Percentiles rank a stretch among this genome's conserved stretches.
These are phyloP conservation scores for Paramisgurnus dabryanus DNA, from an alignment of 2,113 vertebrate genomes.

Conservation along the genomic window DNA sequence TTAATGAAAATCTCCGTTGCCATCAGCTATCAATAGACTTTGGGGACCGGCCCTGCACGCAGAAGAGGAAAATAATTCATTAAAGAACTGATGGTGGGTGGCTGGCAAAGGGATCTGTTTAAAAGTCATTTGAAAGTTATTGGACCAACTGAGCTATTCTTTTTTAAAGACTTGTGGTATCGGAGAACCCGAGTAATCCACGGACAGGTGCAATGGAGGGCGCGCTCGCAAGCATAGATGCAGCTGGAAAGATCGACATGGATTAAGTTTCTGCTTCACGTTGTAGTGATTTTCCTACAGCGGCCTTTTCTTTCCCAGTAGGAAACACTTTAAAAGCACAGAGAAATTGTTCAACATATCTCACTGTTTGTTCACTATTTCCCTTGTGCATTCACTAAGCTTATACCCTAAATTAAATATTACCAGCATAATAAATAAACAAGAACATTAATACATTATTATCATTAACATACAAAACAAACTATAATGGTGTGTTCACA, in stretches of 20 bases:
- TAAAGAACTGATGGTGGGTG: constrained; percentile 43
- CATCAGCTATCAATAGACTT: constrained; percentile 55
- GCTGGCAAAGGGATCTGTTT: constrained; percentile 42
- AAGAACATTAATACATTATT: constrained; percentile 2
- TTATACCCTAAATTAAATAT: constrained; percentile 18
- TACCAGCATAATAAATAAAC: constrained; percentile 31
- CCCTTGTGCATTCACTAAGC: background rate
- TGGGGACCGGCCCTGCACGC: constrained; percentile 41
- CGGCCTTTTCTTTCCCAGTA: background rate
- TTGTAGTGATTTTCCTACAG: background rate
- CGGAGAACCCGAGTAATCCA: constrained; percentile 10
- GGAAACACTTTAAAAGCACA: constrained; percentile 27
- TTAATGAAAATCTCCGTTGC: constrained; percentile 34
- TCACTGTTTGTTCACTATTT: constrained; percentile 21
- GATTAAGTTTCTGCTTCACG: constrained; percentile 7
- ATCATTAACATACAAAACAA: background rate
- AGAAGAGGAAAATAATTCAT: constrained; percentile 54
- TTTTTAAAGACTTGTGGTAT: background rate
- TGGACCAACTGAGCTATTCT: constrained; percentile 27
- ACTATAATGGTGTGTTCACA: no score
- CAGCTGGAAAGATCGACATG: constrained; percentile 16
- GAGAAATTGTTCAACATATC: constrained; percentile 25
- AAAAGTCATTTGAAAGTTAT: constrained; percentile 57
- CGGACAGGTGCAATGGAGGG: background rate
- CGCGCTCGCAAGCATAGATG: background rate